Evolutionary conservation across 1,140 invertebrate species (phyloP), one percentile per base, ranked within the genome.

Genomic region (Liolophura sinensis): DNA sequence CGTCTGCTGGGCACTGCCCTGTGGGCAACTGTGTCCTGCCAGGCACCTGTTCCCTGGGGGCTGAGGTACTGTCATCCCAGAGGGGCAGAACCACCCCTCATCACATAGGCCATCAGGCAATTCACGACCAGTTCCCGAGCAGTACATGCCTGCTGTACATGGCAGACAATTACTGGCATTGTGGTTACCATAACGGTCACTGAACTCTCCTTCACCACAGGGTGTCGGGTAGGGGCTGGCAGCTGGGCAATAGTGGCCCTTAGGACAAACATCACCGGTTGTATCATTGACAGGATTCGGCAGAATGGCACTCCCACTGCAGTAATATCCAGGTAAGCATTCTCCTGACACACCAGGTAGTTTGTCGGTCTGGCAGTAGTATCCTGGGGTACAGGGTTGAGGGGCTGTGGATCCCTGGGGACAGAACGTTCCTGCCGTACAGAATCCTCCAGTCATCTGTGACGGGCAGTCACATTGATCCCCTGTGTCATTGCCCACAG

Each of bases 81-180:
- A 75, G 46, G 78, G 79, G 64, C 81, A 83, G 65, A 75, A 83
- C 80, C 79, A 83, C 1, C 80, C 80, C 16, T 68, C 69, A 65
- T 75, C 75, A 75, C 80, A 82, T 55, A 71, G 56, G 57, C 63
- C 78, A 69, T 78, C 74, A 11, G 80, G 81, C 18, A 78, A 51
- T 40, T 65, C 74, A 40, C 77, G 58, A 20, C 79, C 80, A 48
- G 65, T 59, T 25, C 80, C 77, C 16, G 76, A 69, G 61, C 81
- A 83, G 67, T 83, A 83, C 62, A 69, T 74, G 20, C 81, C 81
- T 48, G 78, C 78, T 18, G 77, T 83, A 69, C 81, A 83, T 6
- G 74, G 76, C 3, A 81, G 72, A 67, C 81, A 83, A 65, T 74
- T 77, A 25, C 70, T 74, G 20, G 75, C 65, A 50, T 81, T 81